Evolutionary conservation across 92 coral and sea anemone species (phyloP).

Genomic region (Virgularia gustaviana): DNA sequence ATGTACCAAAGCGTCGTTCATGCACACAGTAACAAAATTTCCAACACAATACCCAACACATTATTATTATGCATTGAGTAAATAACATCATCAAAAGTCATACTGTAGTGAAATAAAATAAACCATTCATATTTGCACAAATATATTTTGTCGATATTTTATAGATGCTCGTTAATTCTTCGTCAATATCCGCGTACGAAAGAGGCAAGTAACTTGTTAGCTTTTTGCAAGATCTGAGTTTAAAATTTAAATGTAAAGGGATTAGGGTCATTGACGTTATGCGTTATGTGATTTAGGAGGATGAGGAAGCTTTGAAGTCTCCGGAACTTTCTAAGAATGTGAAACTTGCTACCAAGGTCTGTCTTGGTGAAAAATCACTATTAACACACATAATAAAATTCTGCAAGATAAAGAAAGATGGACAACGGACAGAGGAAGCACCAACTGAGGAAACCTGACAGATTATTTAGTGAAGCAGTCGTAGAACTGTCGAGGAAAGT

Average conservation of each 20-base stretch:
- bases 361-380: slow-evolving; percentile 6
- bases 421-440: neutral
- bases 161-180: slow-evolving; percentile 57
- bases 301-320: slow-evolving; percentile 30
- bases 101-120: too few relatives aligned
- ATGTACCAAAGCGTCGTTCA: too few relatives aligned
- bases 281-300: slow-evolving; percentile 11
- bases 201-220: slow-evolving; percentile 46
- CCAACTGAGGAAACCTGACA: neutral
- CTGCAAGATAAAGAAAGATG: slow-evolving; percentile 18
- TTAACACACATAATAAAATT: slow-evolving; percentile 15
- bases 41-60: too few relatives aligned
- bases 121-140: too few relatives aligned
- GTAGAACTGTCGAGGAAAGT: too few relatives aligned
- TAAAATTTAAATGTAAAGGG: neutral
- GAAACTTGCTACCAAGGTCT: slow-evolving; percentile 11
- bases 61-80: too few relatives aligned
- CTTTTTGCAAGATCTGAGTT: neutral
- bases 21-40: too few relatives aligned
- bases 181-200: slow-evolving; percentile 75
- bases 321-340: slow-evolving; percentile 1
- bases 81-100: too few relatives aligned
- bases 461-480: too few relatives aligned
- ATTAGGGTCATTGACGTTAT: too few relatives aligned
- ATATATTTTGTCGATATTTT: neutral